Evolutionary conservation across 2,888 invertebrate genomes (phyloP), one percentile per base, ranked within the genome.

Genomic region (Dryobotodes eremita): DNA sequence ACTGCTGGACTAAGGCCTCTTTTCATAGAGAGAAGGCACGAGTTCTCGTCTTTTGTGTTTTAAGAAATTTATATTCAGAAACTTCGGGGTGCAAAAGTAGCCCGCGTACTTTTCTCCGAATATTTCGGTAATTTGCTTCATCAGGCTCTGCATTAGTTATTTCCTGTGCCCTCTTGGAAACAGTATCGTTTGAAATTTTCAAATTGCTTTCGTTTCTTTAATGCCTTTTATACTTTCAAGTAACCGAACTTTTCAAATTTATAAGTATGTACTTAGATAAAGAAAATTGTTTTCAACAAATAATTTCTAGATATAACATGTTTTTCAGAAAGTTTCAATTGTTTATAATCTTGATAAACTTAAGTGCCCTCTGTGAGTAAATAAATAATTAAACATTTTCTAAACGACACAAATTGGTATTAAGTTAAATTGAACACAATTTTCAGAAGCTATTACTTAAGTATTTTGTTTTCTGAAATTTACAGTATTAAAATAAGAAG

Each of bases 61-160:
- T 23, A 69, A 17, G n/a, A 69, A 50, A 31, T 42, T 61, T 71
- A 59, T 72, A 55, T 66, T 31, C 17, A n/a, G 4, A 73, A 82
- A 61, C 17, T 80, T 80, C 50, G 13, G 36, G 13, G 10, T 42
- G 15, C 26, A 31, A 31, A 68, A 59, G 57, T 66, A 36, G 3
- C 7, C 20, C 7, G 2, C 48, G 11, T 42, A 48, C 57, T 75
- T 82, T 77, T 71, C 36, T 59, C 46, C 48, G 31, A 68, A 77
- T 88, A 79, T 79, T 85, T 79, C 6, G 20, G 57, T 77, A 86
- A 78, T 88, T 86, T 80, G 50, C 76, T 78, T 68, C 64, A 62
- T 70, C 55, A 73, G 59, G 1, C 61, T 55, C 48, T 48, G 62
- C 26, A 26, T 77, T 62, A 11, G 42, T 48, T 71, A 48, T 79